These are phyloP conservation scores for Plecturocebus donacophilus DNA, from an alignment of 2,113 vertebrate species.

Conservation along the genomic window DNA sequence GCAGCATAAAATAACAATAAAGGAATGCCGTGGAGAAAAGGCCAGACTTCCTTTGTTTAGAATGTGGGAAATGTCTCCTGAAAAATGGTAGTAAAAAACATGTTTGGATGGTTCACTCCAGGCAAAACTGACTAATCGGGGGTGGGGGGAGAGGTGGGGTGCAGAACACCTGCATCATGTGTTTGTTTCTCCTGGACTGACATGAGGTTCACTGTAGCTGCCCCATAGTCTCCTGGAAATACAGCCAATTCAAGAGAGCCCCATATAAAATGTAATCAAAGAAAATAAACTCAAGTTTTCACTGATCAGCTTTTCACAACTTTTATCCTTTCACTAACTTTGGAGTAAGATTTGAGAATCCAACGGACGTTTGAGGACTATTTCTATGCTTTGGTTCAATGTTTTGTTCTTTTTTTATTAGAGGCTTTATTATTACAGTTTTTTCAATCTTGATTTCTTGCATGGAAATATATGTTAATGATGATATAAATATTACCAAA, in stretches of 20 bases:
- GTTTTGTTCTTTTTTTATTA: background rate
- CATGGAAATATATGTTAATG: background rate
- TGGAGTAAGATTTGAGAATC: background rate
- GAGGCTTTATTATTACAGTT: too few relatives aligned
- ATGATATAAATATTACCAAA: conserved; percentile 14
- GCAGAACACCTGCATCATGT: too few relatives aligned
- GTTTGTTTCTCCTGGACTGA: background rate
- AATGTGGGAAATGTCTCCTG: background rate
- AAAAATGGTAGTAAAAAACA: background rate
- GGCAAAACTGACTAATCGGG: background rate
- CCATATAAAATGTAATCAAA: background rate
- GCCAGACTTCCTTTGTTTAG: background rate
- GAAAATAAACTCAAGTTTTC: background rate
- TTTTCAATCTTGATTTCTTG: background rate
- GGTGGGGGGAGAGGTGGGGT: fast-evolving
- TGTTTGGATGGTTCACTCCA: background rate
- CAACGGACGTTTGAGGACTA: background rate
- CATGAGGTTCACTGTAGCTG: background rate
- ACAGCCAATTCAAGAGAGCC: background rate
- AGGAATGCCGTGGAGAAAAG: background rate
- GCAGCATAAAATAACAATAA: background rate
- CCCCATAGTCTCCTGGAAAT: background rate
- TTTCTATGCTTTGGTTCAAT: background rate
- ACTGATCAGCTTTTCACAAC: background rate
- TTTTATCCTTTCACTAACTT: background rate